Conservation (phyloP, 2,888 invertebrate species). For the Nephrotoma flavescens region DNA sequence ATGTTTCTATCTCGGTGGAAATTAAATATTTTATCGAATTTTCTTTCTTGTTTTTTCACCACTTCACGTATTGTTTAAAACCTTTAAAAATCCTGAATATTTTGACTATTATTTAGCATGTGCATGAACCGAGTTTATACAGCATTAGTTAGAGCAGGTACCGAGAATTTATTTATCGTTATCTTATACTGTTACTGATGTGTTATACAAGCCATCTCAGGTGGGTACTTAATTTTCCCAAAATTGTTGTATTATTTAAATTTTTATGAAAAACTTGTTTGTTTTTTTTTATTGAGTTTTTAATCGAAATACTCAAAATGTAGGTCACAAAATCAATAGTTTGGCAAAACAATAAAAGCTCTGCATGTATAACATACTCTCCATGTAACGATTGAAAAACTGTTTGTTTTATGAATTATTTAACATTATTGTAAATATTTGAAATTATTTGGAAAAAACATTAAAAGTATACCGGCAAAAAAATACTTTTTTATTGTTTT, state of each 20-base stretch:
- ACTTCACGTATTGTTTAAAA: not conserved
- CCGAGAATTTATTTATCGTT: not conserved
- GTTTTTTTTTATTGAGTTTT: not conserved
- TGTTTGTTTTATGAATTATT: not conserved
- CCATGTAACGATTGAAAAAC: not conserved
- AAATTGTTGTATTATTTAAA: not conserved
- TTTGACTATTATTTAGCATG: not conserved
- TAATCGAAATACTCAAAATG: not conserved
- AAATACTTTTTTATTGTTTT: not conserved
- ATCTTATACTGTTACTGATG: not conserved
- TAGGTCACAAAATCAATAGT: not conserved
- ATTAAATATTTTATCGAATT: not conserved
- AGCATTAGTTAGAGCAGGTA: too few species aligned
- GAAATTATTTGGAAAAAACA: not conserved
- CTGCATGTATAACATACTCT: not conserved
- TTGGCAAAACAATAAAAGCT: not conserved
- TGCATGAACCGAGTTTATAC: too few species aligned
- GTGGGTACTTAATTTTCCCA: not conserved
- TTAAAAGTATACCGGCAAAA: not conserved
- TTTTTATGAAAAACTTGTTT: not conserved
- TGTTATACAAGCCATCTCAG: not conserved
- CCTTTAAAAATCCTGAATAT: not conserved
- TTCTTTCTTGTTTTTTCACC: not conserved
- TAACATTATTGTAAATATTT: not conserved
- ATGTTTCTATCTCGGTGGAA: not conserved